These are phyloP conservation scores for Agapornis canus DNA, from an alignment of 2,797 vertebrate genomes.

Conservation along the genomic window DNA sequence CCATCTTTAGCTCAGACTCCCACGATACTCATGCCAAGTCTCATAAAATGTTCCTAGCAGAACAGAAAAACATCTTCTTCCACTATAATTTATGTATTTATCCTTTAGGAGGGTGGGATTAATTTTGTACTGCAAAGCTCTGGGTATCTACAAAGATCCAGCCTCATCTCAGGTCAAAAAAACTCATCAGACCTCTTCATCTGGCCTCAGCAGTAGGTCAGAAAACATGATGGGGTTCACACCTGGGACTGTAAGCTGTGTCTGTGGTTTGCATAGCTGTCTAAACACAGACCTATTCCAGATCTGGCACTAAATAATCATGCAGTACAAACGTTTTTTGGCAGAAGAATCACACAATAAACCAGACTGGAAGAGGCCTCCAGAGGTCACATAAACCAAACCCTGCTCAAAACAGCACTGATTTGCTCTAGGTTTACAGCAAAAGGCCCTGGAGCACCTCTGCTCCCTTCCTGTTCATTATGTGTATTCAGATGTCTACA, in stretches of 20 bases:
- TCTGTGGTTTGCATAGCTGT: background rate
- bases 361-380: background rate
- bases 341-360: background rate
- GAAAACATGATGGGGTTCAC: accelerated
- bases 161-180: background rate
- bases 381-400: background rate
- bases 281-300: background rate
- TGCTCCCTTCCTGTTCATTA: accelerated
- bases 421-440: background rate
- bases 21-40: constrained; percentile 21
- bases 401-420: accelerated
- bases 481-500: background rate
- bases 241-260: accelerated
- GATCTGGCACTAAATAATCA: background rate
- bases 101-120: background rate
- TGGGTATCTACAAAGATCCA: background rate
- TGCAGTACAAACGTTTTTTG: background rate
- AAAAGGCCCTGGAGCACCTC: background rate
- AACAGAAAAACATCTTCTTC: background rate
- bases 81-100: background rate
- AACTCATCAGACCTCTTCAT: background rate
- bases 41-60: background rate
- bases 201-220: background rate
- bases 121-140: background rate
- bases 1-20: constrained; percentile 25